phyloP scores from a whole-genome alignment of 2,797 vertebrate genomes.

The Scolopax bukidnonensis region DNA sequence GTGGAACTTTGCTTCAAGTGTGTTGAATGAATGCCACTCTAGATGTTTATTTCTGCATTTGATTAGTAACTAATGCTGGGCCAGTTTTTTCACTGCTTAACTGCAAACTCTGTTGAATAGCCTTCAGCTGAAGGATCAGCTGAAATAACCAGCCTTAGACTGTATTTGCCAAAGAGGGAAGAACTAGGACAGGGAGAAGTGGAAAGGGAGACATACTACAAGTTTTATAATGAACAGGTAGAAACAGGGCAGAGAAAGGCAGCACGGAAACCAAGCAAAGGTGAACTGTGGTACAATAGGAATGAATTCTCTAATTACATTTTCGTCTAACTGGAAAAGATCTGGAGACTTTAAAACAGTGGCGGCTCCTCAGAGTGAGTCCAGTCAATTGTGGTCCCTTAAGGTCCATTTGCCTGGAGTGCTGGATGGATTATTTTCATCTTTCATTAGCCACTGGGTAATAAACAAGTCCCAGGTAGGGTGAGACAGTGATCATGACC shows the following conservation, averaged over 20 bases:
- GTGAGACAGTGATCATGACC: neutral
- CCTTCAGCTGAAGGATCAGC: neutral
- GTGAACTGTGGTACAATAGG: neutral
- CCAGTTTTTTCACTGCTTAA: neutral
- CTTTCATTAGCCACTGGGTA: neutral
- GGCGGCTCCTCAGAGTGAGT: neutral
- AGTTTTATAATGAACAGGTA: neutral
- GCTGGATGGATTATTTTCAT: neutral
- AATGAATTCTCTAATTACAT: neutral
- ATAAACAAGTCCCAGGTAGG: neutral
- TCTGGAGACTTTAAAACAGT: neutral
- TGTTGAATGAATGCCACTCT: neutral
- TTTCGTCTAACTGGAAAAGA: neutral
- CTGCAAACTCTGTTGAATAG: neutral
- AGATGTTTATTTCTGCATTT: constrained; percentile 13
- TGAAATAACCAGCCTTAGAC: neutral
- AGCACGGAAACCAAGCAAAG: neutral
- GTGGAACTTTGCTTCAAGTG: neutral
- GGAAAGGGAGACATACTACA: neutral
- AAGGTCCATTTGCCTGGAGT: neutral
- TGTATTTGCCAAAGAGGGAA: neutral
- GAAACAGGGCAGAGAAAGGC: neutral
- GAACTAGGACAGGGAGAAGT: neutral
- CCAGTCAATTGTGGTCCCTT: neutral
- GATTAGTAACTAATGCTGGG: neutral